phyloP scores from a whole-genome alignment of 2,113 vertebrate genomes.

The Indicator maculatus region DNA sequence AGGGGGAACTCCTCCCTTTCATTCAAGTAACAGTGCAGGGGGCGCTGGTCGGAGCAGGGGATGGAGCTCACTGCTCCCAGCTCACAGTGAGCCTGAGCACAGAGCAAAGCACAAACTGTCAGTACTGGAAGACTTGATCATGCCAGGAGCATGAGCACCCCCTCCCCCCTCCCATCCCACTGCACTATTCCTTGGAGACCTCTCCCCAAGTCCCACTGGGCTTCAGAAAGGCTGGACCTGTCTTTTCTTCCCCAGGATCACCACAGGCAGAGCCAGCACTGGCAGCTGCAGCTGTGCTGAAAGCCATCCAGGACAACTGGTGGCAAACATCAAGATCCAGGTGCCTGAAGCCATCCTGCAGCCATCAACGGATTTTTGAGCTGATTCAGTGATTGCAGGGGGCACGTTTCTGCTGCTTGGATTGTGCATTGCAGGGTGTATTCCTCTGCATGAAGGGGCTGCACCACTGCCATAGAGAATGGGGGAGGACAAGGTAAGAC shows the following conservation, averaged over 20 bases:
- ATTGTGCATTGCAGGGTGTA: background rate
- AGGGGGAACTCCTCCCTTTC: slow-evolving; percentile 45
- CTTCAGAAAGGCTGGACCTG: background rate
- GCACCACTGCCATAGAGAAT: background rate
- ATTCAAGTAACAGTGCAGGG: slow-evolving; percentile 61
- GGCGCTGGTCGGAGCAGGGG: background rate
- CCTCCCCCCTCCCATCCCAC: background rate
- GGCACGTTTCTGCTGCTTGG: accelerated
- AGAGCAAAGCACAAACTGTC: background rate
- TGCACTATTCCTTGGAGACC: background rate
- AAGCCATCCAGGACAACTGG: background rate
- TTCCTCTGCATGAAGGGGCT: background rate
- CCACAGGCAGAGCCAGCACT: background rate
- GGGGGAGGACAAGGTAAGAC: background rate
- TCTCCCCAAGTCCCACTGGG: background rate
- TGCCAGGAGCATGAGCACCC: background rate
- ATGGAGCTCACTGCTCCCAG: background rate
- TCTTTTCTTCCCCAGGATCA: background rate
- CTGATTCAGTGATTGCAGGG: background rate
- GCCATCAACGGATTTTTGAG: background rate
- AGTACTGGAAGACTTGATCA: slow-evolving; percentile 56
- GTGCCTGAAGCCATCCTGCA: background rate
- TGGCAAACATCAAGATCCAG: accelerated
- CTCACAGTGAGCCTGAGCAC: background rate
- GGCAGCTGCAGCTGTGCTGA: accelerated